Evolutionary conservation across 2,888 invertebrate genomes (phyloP).

Genomic region (Mantis religiosa): DNA sequence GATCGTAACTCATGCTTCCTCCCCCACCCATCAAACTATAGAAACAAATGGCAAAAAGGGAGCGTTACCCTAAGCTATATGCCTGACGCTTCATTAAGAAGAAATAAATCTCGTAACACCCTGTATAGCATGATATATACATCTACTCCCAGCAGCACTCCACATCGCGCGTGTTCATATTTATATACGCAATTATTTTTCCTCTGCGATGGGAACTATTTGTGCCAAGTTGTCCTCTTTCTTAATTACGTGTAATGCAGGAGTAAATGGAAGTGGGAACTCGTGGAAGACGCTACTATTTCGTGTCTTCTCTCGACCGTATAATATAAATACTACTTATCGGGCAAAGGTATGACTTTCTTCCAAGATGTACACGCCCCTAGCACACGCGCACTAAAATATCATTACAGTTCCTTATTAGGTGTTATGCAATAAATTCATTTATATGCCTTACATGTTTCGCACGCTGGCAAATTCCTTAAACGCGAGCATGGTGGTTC

Average conservation of each 20-base stretch:
- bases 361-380: neutral
- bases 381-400: neutral
- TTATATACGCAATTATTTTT: neutral
- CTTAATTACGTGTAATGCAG: neutral
- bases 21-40: neutral
- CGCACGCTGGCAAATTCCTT: neutral
- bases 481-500: neutral
- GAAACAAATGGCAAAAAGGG: neutral
- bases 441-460: constrained; percentile 3
- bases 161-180: neutral
- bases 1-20: neutral
- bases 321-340: constrained; percentile 1
- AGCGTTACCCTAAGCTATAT: neutral
- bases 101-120: neutral
- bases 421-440: constrained; percentile 1
- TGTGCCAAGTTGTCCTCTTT: neutral
- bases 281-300: neutral
- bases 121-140: neutral
- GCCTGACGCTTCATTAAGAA: neutral
- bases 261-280: neutral
- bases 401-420: constrained; percentile 11
- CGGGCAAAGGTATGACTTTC: neutral
- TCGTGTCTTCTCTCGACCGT: neutral
- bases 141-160: neutral
- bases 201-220: neutral